Evolutionary conservation across 1,140 invertebrate genomes (phyloP), one percentile per base, ranked within the genome.

Genomic region (Oscheius sp.): DNA sequence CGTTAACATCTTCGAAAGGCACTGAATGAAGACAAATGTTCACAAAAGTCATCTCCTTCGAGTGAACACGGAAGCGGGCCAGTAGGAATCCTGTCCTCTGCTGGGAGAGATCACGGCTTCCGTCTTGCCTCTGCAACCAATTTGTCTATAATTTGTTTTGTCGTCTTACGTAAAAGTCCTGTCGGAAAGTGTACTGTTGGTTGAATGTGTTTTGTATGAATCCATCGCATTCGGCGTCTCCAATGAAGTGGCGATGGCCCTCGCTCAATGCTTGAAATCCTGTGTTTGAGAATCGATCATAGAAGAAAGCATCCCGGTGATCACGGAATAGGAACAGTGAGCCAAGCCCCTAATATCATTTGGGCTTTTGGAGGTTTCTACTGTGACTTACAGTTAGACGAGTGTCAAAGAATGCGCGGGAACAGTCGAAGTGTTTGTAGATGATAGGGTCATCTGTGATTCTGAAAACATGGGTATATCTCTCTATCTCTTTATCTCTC

Each of bases 1-100:
- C 72, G 52, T 74, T 74, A 1, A 74, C 72, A 38, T 74, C 72
- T 62, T 74, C 72, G 26, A 74, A 74, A 0, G 72, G 72, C 32
- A 74, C 72, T 23, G 63, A 67, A 20, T 74, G 72, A 20, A 74
- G 65, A 35, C 49, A 58, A 23, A 74, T 29, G 38, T 74, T 74
- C 28, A 74, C 65, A 49, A 74, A 74, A 18, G 72, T 74, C 38
- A 74, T 31, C 38, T 74, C 72, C 61, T 68, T 67, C 29, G 64
- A 68, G 55, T 74, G 52, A 35, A 74, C 62, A 2, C 72, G 35
- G 62, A 74, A 74, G 0, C 72, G 52, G 29, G 64, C 65, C 55
- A 74, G 45, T 4, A 74, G 49, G 15, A 67, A 74, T 49, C 64
- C 72, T 18, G 72, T 62, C n/a, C 72, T 4, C 29, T 74, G 72